Percentiles rank a stretch among this genome's conserved stretches.
Evolutionary conservation across 2,113 vertebrate species (phyloP).

Genomic region (Gnathonemus longibarbis): DNA sequence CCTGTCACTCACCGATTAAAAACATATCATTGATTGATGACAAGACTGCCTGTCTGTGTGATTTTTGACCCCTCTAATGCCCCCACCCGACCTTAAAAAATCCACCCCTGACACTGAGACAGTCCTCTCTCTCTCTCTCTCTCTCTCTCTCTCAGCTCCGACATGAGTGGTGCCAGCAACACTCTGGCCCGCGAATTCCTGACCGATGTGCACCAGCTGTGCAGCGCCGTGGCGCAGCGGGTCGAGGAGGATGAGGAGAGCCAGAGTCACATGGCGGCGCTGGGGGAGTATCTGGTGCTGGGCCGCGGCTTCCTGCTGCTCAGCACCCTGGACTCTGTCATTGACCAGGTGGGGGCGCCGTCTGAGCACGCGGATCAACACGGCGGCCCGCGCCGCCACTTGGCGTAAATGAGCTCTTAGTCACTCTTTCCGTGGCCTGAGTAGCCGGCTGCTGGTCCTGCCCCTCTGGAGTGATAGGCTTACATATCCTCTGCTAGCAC

Average conservation of each 20-base stretch:
- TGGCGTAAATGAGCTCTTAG: background rate
- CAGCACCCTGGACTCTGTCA: constrained; percentile 78
- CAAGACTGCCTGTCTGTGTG: background rate
- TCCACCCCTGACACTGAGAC: background rate
- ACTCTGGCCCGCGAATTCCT: constrained; percentile 92
- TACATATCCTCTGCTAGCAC: background rate
- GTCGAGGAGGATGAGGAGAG: constrained; percentile 88
- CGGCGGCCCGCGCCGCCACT: background rate
- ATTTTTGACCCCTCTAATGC: background rate
- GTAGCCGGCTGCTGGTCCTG: background rate
- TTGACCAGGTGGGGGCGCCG: constrained; percentile 73
- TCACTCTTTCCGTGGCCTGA: background rate
- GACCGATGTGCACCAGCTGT: constrained; percentile 89
- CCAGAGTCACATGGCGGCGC: constrained; percentile 85
- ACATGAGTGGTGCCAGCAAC: constrained; percentile 95
- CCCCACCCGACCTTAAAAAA: background rate
- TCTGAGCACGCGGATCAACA: background rate
- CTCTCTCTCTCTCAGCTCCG: constrained; percentile 64
- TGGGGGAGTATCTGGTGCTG: constrained; percentile 87
- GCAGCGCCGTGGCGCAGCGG: constrained; percentile 85
- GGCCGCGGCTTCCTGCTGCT: constrained; percentile 87
- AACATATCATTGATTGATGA: background rate
- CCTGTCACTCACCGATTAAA: background rate
- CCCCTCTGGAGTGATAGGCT: background rate
- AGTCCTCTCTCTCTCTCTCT: background rate